A percentile compares a stretch with the other conserved stretches of the same genome.
Conservation (phyloP, 2,888 invertebrate species). For the Anoplius nigerrimus region DNA sequence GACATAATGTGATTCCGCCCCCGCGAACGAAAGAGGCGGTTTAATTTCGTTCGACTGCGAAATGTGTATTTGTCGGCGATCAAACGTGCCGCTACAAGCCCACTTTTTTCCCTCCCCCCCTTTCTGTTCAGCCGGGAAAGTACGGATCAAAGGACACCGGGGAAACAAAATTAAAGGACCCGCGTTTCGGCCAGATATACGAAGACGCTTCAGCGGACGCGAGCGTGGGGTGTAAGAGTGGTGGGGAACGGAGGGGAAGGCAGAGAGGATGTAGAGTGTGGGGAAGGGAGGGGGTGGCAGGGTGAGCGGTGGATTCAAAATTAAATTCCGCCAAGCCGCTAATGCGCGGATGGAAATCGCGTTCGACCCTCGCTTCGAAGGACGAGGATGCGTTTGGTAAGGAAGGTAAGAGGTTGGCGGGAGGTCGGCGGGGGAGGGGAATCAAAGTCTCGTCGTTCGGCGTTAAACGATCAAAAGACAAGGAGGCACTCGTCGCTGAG, state of each 20-base stretch:
- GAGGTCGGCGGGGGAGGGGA: background rate
- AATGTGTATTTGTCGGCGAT: too few species aligned
- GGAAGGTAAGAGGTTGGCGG: background rate
- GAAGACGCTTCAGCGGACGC: too few species aligned
- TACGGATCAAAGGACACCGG: conserved; percentile 2
- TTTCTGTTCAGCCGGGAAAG: background rate
- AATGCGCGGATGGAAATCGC: conserved; percentile 14
- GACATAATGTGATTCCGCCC: too few species aligned
- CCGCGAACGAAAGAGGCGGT: too few species aligned
- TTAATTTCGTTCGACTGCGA: too few species aligned
- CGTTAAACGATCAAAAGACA: conserved; percentile 4
- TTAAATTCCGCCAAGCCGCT: conserved; percentile 24
- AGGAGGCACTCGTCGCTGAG: background rate
- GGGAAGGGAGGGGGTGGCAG: conserved; percentile 8
- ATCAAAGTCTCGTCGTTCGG: background rate
- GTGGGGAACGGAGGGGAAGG: background rate
- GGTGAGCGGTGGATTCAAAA: conserved; percentile 19
- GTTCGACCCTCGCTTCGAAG: background rate
- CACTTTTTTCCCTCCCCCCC: too few species aligned
- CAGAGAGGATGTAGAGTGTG: background rate
- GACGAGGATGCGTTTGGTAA: background rate
- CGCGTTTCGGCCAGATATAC: too few species aligned
- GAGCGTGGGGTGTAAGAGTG: too few species aligned
- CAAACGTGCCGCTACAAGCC: too few species aligned
- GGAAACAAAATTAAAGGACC: conserved; percentile 1